phyloP scores from a whole-genome alignment of 2,888 invertebrate species.

The Leucophenga montana region DNA sequence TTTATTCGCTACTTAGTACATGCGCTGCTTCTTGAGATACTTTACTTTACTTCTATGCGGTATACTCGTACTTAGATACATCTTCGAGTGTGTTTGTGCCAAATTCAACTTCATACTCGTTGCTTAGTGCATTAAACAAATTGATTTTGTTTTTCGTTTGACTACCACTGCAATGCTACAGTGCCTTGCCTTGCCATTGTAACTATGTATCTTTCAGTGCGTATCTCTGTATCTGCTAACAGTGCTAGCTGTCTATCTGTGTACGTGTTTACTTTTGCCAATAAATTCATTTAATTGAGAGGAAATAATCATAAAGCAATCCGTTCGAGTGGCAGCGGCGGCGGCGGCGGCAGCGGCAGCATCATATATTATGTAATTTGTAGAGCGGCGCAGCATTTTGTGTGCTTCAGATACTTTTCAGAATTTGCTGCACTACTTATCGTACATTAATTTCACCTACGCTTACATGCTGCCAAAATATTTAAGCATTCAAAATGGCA shows the following conservation, averaged over 20 bases:
- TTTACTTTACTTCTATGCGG: background rate
- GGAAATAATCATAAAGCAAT: constrained; percentile 72
- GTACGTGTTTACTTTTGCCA: constrained; percentile 62
- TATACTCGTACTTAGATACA: background rate
- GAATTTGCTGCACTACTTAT: background rate
- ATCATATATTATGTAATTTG: no score
- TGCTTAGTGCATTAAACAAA: constrained; percentile 58
- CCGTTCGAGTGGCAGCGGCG: constrained; percentile 51
- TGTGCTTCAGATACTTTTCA: background rate
- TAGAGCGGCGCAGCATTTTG: background rate
- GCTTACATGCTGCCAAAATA: background rate
- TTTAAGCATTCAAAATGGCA: constrained; percentile 20
- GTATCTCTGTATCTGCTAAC: background rate
- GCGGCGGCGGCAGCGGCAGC: background rate
- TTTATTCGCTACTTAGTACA: background rate
- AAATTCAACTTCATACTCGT: constrained; percentile 34
- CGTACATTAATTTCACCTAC: constrained; percentile 4
- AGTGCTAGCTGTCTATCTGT: constrained; percentile 12
- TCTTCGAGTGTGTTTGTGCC: constrained; percentile 34
- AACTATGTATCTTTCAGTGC: constrained; percentile 8
- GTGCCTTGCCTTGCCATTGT: constrained; percentile 26
- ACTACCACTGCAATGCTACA: constrained; percentile 34
- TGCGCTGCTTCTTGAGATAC: background rate
- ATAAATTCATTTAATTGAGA: constrained; percentile 72
- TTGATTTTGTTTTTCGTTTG: constrained; percentile 59